phyloP scores from a whole-genome alignment of 1,140 invertebrate species.

The Apis cerana region DNA sequence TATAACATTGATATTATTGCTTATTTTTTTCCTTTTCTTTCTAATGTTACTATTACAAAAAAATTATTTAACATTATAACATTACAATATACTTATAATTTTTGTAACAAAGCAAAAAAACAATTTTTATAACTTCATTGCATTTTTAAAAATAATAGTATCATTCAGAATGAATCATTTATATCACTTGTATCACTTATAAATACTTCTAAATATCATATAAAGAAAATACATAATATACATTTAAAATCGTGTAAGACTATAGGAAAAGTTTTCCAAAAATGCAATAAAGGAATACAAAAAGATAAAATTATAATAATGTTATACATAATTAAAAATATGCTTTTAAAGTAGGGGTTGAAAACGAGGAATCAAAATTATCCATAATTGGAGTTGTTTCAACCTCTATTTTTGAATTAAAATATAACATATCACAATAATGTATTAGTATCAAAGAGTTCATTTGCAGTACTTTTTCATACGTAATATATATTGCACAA shows the following conservation, averaged over 20 bases:
- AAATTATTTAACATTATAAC: slow-evolving; percentile 4
- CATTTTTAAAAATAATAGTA: background rate
- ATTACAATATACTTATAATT: background rate
- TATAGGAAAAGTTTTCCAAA: slow-evolving; percentile 3
- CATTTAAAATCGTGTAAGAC: background rate
- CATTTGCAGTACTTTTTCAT: background rate
- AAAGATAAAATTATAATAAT: slow-evolving; percentile 8
- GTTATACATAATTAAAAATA: background rate
- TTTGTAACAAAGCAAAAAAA: background rate
- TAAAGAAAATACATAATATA: background rate
- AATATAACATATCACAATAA: background rate
- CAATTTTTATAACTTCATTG: background rate
- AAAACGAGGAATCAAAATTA: no score
- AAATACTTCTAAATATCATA: slow-evolving; percentile 7
- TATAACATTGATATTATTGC: slow-evolving; percentile 21
- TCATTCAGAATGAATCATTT: slow-evolving; percentile 25
- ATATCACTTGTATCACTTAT: background rate
- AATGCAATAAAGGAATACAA: slow-evolving; percentile 24
- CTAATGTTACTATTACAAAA: slow-evolving; percentile 14
- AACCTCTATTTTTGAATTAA: no score
- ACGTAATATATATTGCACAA: slow-evolving; percentile 13
- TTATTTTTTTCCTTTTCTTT: background rate
- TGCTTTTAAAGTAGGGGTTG: background rate
- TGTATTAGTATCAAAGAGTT: slow-evolving; percentile 5
- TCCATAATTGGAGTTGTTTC: background rate